phyloP scores from a whole-genome alignment of 2,888 invertebrate species.

The Hesperia comma region DNA sequence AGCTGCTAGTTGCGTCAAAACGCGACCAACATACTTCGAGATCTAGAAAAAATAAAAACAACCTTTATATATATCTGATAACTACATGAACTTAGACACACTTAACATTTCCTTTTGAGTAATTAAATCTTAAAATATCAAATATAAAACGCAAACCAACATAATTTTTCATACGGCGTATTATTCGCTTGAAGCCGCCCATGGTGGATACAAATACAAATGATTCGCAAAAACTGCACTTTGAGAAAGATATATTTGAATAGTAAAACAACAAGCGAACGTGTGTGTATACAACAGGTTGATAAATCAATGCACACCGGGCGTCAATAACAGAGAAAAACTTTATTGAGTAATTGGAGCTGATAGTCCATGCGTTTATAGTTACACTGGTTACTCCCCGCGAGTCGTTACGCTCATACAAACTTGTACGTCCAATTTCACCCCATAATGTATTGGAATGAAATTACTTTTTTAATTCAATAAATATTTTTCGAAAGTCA shows the following conservation, averaged over 20 bases:
- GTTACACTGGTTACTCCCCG: too few species aligned
- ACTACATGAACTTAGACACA: background rate
- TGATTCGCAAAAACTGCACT: too few species aligned
- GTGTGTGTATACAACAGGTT: background rate
- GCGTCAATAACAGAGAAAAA: background rate
- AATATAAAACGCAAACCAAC: background rate
- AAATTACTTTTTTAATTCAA: too few species aligned
- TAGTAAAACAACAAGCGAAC: background rate
- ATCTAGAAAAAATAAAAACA: conserved; percentile 57
- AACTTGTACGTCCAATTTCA: too few species aligned
- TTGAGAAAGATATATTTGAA: background rate
- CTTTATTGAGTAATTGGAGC: conserved; percentile 24
- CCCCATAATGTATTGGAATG: too few species aligned
- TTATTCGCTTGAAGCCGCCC: background rate
- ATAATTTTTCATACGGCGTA: background rate
- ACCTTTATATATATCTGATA: background rate
- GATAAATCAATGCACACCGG: background rate
- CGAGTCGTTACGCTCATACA: too few species aligned
- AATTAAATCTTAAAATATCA: too few species aligned
- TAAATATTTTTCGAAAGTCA: too few species aligned
- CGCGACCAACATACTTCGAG: conserved; percentile 73
- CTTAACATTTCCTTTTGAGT: too few species aligned
- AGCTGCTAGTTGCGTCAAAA: conserved; percentile 81
- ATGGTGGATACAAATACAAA: too few species aligned
- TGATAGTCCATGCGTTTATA: conserved; percentile 4